Percentiles rank a stretch among this genome's conserved stretches.
These are phyloP conservation scores for Pipistrellus pipistrellus DNA, from an alignment of 2,797 vertebrate species.

Conservation along the genomic window DNA sequence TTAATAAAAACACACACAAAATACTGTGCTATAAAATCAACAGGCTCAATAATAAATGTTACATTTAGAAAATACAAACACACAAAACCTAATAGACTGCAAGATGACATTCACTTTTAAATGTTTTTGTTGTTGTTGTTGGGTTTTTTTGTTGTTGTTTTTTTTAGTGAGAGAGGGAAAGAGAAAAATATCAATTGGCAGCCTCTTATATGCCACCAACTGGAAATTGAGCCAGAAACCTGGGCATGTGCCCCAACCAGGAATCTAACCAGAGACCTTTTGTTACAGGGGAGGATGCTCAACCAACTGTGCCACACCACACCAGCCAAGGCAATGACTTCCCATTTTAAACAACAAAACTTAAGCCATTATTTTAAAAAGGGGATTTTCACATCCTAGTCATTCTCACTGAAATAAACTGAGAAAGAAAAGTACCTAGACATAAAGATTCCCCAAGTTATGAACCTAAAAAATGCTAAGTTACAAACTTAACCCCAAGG, in stretches of 20 bases:
- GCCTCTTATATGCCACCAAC: no score
- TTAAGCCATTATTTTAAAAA: constrained; percentile 50
- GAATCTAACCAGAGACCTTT: no score
- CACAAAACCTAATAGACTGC: not conserved
- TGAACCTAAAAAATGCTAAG: constrained; percentile 39
- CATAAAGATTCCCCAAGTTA: constrained; percentile 21
- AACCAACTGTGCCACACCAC: no score
- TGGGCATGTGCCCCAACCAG: no score
- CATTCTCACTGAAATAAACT: not conserved
- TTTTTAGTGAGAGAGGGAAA: no score
- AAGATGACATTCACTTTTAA: not conserved
- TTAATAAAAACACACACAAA: not conserved
- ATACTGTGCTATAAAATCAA: constrained; percentile 29
- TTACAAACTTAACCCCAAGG: constrained; percentile 37
- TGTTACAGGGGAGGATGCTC: no score
- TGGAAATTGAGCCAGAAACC: no score
- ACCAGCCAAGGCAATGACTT: not conserved
- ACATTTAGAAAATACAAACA: constrained; percentile 49
- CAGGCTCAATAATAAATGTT: constrained; percentile 30
- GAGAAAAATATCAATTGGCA: no score
- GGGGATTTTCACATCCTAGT: not conserved
- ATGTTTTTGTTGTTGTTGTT: no score
- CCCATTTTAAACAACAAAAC: constrained; percentile 55
- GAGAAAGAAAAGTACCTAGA: constrained; percentile 26
- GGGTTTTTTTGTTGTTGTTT: no score